Percentiles rank a stretch among this genome's conserved stretches.
Conservation (phyloP, 2,113 vertebrate genomes). For the Ceuthmochares aereus region DNA sequence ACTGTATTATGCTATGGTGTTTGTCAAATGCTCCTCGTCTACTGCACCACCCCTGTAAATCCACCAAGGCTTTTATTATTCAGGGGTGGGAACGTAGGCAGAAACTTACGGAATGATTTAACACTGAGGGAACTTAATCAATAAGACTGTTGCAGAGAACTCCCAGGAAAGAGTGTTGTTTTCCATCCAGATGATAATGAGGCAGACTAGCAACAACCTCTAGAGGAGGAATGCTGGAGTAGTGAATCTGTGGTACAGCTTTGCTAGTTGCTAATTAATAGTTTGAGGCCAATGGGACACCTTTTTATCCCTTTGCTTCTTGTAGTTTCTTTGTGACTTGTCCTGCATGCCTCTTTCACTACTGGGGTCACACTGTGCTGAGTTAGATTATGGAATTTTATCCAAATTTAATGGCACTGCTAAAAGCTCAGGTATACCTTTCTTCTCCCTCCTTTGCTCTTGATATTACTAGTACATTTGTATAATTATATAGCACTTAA, state of each 20-base stretch:
- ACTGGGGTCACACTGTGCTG: constrained; percentile 63
- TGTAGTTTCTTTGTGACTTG: constrained; percentile 70
- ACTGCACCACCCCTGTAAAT: constrained; percentile 72
- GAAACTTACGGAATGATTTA: constrained; percentile 83
- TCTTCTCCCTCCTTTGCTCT: constrained; percentile 60
- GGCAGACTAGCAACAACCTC: constrained; percentile 79
- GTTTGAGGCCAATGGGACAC: constrained; percentile 71
- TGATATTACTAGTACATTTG: constrained; percentile 52
- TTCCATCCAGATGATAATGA: constrained; percentile 84
- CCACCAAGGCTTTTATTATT: constrained; percentile 81
- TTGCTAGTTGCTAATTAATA: constrained; percentile 82
- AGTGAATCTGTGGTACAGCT: constrained; percentile 71
- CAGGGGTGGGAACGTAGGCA: constrained; percentile 75
- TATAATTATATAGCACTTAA: constrained; percentile 42
- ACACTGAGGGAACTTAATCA: constrained; percentile 84
- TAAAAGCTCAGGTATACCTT: constrained; percentile 65
- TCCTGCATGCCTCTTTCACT: constrained; percentile 61
- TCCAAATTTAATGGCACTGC: constrained; percentile 64
- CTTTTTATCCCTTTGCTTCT: constrained; percentile 70
- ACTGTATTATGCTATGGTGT: constrained; percentile 28
- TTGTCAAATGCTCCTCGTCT: constrained; percentile 60
- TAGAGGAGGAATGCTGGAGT: constrained; percentile 77
- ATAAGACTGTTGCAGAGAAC: constrained; percentile 78
- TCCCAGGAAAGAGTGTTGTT: constrained; percentile 81
- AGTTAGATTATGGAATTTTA: constrained; percentile 66